Percentiles rank a stretch among this genome's conserved stretches.
Evolutionary conservation across 2,113 vertebrate species (phyloP).

Genomic region (Atrichornis clamosus): DNA sequence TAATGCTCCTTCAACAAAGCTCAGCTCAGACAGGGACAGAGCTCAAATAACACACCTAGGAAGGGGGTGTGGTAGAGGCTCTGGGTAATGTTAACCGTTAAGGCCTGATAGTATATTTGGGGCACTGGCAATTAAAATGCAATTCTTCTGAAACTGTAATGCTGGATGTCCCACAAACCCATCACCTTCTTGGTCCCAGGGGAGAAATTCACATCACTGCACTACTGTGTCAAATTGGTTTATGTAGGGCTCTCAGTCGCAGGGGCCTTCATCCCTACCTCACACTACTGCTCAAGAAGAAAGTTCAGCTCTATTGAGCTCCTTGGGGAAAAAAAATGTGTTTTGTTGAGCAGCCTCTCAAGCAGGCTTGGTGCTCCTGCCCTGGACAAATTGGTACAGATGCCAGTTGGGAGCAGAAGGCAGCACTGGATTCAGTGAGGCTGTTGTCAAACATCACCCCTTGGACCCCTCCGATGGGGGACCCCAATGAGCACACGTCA

Average conservation of each 20-base stretch:
- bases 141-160: background rate
- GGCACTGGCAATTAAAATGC: background rate
- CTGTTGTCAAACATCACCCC: background rate
- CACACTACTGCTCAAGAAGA: background rate
- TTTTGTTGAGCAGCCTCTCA: background rate
- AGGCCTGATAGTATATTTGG: background rate
- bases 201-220: background rate
- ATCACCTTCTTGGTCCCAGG: background rate
- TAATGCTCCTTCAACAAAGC: background rate
- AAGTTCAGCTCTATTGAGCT: background rate
- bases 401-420: background rate
- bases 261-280: background rate
- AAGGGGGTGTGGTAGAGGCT: accelerated
- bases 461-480: too few relatives aligned
- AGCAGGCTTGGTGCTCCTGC: background rate
- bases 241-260: background rate
- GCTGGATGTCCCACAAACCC: background rate
- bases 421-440: background rate
- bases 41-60: background rate
- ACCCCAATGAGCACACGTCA: accelerated
- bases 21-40: background rate
- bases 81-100: background rate
- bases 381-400: accelerated
- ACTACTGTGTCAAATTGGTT: background rate
- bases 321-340: background rate